Evolutionary conservation across 64 coral and sea anemone species (phyloP), one percentile per base, ranked within the genome.

Genomic region (Porites lutea): DNA sequence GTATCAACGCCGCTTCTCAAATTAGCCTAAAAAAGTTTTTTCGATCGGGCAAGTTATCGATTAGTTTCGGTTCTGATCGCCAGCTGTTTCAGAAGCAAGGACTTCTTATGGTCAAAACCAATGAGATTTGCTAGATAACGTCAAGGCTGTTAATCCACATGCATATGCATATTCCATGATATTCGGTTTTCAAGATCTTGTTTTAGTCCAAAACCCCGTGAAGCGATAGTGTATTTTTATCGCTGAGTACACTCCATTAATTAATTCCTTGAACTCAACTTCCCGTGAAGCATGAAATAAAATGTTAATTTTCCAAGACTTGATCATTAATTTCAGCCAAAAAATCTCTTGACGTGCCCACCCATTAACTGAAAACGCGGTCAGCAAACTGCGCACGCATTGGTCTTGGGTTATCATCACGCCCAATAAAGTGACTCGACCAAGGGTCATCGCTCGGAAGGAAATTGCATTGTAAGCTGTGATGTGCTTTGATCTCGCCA

Each of bases 321-420:
- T 46, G 46, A 13, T 48, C 61, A 21, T 6, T 18, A 18, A 18
- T n/a, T 8, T 66, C 4, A 46, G 53, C 15, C 15, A 49, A 83
- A 48, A 13, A 21, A 21, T 59, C 9, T 59, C 3, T 62, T 62
- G 54, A 45, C 53, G 55, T 80, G 75, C 54, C 75, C 54, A 20
- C 19, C 75, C n/a, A 58, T 55, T 55, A 78, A 55, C 18, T 3
- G 19, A 10, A 78, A 23, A 55, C 19, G 75, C 52, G 52, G 75
- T 57, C 2, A 48, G 27, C 64, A 37, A 68, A 84, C 44, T 84
- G 81, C 81, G 81, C 81, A 84, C 81, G 81, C 81, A 84, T 61
- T 37, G 47, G 51, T 78, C 21, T 70, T 15, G 45, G 73, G 47
- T 16, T 76, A 37, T 37, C 48, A 76, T 76, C 73, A 48, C 46